Evolutionary conservation across 2,113 vertebrate genomes (phyloP).

Genomic region (Xiphophorus maculatus): DNA sequence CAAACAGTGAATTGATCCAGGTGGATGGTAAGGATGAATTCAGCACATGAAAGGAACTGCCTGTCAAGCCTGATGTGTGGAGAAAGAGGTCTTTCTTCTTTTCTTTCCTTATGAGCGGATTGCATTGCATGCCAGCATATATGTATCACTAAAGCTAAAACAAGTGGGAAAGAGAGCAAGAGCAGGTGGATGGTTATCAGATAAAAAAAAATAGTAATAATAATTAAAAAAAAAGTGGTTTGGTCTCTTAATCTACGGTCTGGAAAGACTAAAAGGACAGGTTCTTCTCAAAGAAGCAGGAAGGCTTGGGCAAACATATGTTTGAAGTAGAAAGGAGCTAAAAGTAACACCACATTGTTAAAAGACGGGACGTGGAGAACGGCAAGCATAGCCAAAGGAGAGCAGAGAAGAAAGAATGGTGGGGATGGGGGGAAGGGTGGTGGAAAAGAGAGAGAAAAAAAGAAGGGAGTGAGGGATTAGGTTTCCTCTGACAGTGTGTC

Average conservation of each 20-base stretch:
- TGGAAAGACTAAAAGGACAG: slow-evolving; percentile 25
- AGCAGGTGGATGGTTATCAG: slow-evolving; percentile 15
- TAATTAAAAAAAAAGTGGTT: slow-evolving; percentile 47
- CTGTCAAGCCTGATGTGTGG: slow-evolving; percentile 70
- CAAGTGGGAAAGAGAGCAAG: slow-evolving; percentile 29
- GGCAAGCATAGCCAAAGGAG: slow-evolving; percentile 33
- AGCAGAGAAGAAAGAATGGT: slow-evolving; percentile 45
- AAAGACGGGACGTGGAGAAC: slow-evolving; percentile 17
- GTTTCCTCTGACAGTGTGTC: slow-evolving; percentile 84
- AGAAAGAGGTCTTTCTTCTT: slow-evolving; percentile 81
- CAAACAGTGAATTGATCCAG: slow-evolving; percentile 81
- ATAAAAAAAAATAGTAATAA: slow-evolving; percentile 25
- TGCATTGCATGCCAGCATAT: slow-evolving; percentile 76
- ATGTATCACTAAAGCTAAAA: slow-evolving; percentile 52
- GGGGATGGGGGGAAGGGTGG: slow-evolving; percentile 55
- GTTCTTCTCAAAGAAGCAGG: neutral
- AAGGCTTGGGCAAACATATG: neutral
- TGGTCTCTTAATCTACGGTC: neutral
- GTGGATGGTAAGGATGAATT: slow-evolving; percentile 79
- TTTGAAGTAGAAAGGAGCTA: neutral
- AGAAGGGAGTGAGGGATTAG: slow-evolving; percentile 69
- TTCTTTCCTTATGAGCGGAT: slow-evolving; percentile 64
- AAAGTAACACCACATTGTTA: slow-evolving; percentile 17
- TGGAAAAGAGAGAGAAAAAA: slow-evolving; percentile 35
- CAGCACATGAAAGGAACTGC: slow-evolving; percentile 77